Base-by-base conservation (phyloP, 2,888 invertebrate genomes). In the Fragum whitleyi region DNA sequence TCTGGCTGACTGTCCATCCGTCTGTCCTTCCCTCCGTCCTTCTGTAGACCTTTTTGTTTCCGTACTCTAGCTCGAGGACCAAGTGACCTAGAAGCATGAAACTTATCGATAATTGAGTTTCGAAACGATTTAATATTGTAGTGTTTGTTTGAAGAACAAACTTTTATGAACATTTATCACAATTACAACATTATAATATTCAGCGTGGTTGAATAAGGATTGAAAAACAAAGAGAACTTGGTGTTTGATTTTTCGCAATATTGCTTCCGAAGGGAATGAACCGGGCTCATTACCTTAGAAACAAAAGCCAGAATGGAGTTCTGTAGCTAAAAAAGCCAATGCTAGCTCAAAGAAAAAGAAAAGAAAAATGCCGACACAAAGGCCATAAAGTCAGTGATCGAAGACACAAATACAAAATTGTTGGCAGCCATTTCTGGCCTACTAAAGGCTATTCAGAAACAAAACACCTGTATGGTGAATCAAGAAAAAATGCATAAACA, bases 401-500 rank as follows among this genome's bases (percentile, higher is more conserved):
- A 53, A 53, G 53, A 53, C 53, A 53, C 53, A 14, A 53, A 53
- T 23, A 53, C 53, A 19, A 53, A 53, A 53, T 53, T 53, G n/a
- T n/a, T 53, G 23, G 6, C 53, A n/a, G 53, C 53, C 7, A 14
- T 53, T 23, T 21, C 53, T 1, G n/a, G 23, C 23, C n/a, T 53
- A 1, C 53, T 19, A n/a, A n/a, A n/a, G n/a, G 53, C 11, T n/a
- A 53, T 53, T 23, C 53, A 53, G n/a, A 53, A 53, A 53, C 53
- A 53, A 53, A 53, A n/a, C n/a, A n/a, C n/a, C 9, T 1, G 51
- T 51, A 14, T 53, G n/a, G 9, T 23, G 16, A n/a, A 53, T n/a
- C 53, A 53, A 23, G 53, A 53, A 14, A 53, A n/a, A 23, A 53
- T n/a, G 23, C 14, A 53, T 53, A 19, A 53, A 53, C n/a, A 0